Conservation (phyloP, 2,113 vertebrate species). For the Coracopsis vasa region DNA sequence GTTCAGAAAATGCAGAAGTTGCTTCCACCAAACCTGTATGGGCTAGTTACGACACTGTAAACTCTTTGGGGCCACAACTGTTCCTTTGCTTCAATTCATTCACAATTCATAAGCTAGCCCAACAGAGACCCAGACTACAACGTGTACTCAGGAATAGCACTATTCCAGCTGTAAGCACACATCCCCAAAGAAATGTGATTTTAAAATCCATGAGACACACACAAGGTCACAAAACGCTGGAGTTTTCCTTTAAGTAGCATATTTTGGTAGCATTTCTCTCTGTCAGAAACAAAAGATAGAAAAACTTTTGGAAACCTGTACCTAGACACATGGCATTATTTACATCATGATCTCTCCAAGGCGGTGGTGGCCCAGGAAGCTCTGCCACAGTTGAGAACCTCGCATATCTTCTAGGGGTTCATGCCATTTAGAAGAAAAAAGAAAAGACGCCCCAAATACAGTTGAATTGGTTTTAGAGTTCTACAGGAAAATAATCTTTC, state of each 20-base stretch:
- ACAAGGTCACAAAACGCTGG: background rate
- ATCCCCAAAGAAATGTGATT: fast-evolving
- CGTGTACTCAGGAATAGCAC: background rate
- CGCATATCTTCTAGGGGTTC: fast-evolving
- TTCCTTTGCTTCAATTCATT: background rate
- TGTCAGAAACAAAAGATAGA: background rate
- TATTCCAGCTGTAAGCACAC: fast-evolving
- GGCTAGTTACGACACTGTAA: background rate
- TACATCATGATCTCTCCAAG: background rate
- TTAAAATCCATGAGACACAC: background rate
- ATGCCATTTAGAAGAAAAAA: background rate
- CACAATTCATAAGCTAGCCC: background rate
- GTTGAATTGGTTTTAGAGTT: background rate
- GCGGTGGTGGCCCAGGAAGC: background rate
- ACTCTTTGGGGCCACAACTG: too few species aligned
- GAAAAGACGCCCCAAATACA: background rate
- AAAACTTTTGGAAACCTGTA: background rate
- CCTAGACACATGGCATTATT: background rate
- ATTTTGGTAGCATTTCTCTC: background rate
- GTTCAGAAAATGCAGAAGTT: background rate
- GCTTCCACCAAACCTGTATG: background rate
- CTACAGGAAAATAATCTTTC: background rate
- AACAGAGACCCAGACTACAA: background rate
- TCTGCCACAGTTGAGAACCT: background rate
- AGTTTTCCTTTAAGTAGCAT: background rate